phyloP scores from a whole-genome alignment of 1,140 invertebrate species.

The Samia ricini region DNA sequence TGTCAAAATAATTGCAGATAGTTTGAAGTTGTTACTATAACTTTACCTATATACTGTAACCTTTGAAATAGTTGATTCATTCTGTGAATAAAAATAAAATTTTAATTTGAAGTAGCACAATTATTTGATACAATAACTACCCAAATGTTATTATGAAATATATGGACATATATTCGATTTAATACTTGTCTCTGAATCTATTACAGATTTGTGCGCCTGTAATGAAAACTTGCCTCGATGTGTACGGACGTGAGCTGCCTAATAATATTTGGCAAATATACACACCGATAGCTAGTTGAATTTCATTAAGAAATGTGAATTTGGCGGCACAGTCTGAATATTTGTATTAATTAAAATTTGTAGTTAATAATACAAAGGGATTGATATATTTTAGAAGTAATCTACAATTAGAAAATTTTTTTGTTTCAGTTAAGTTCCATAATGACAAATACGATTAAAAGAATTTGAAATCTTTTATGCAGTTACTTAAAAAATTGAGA shows the following conservation, averaged over 20 bases:
- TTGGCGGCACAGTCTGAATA: neutral
- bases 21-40: no score
- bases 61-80: no score
- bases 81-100: no score
- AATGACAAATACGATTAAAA: no score
- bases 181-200: neutral
- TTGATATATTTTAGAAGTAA: neutral
- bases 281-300: slow-evolving; percentile 38
- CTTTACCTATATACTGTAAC: no score
- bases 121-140: neutral
- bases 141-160: neutral
- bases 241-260: slow-evolving; percentile 55
- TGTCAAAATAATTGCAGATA: no score
- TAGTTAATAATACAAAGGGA: neutral
- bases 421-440: no score
- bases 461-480: no score
- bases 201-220: slow-evolving; percentile 53
- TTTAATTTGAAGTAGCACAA: no score
- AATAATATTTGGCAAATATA: slow-evolving; percentile 69
- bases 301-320: neutral
- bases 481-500: no score
- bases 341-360: neutral
- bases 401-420: neutral
- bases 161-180: neutral
- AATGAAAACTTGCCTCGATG: slow-evolving; percentile 63